Percentiles rank a stretch among this genome's conserved stretches.
These are phyloP conservation scores for Solen grandis DNA, from an alignment of 1,140 invertebrate genomes.

Conservation along the genomic window DNA sequence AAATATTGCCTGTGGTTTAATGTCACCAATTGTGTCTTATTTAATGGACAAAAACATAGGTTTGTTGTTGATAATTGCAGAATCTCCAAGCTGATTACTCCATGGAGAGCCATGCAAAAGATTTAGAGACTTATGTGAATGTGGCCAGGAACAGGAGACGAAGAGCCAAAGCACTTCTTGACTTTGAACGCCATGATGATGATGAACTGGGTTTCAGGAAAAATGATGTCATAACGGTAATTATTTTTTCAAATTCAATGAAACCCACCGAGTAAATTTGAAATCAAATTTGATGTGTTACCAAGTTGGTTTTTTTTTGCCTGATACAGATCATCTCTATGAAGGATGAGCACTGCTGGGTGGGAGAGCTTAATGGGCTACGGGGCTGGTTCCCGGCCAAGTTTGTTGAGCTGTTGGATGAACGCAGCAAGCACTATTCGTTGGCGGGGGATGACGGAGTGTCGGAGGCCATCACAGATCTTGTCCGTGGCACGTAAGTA, in stretches of 20 bases:
- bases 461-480: conserved; percentile 96
- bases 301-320: no score
- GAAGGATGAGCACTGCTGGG: conserved; percentile 99
- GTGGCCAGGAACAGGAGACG: conserved; percentile 89
- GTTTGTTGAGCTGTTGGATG: conserved; percentile 98
- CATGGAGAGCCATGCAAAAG: conserved; percentile 96
- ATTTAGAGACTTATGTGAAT: conserved; percentile 96
- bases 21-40: no score
- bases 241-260: conserved; percentile 46
- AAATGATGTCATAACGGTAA: conserved; percentile 96
- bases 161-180: conserved; percentile 96
- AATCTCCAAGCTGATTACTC: conserved; percentile 94
- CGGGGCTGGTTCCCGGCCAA: conserved; percentile 99
- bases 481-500: conserved; percentile 92
- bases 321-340: conserved; percentile 97
- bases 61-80: conserved; percentile 63
- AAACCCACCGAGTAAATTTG: no score
- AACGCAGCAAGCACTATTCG: conserved; percentile 95
- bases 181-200: conserved; percentile 99
- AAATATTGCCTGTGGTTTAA: no score
- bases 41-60: no score
- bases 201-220: conserved; percentile 99
- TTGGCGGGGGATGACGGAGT: conserved; percentile 98
- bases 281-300: no score
- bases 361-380: conserved; percentile 98